Percentiles rank a stretch among this genome's conserved stretches.
These are phyloP conservation scores for Hybos culiciformis DNA, from an alignment of 2,888 invertebrate genomes.

Conservation along the genomic window DNA sequence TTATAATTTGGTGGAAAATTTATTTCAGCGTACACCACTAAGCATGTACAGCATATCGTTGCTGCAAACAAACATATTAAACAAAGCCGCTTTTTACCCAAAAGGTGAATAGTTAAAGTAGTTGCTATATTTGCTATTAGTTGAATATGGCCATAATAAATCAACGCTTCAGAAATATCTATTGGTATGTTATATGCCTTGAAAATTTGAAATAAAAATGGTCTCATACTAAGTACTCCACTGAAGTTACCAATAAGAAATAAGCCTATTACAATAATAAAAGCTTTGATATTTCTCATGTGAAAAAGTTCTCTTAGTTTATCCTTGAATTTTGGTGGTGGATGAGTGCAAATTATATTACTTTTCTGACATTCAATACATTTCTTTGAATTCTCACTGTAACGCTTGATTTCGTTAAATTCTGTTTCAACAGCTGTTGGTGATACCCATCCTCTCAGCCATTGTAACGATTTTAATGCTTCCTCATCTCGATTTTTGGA, in stretches of 20 bases:
- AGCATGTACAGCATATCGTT: constrained; percentile 32
- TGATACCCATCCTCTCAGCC: constrained; percentile 37
- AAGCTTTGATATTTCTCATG: constrained; percentile 40
- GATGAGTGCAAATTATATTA: constrained; percentile 20
- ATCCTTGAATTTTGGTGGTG: constrained; percentile 22
- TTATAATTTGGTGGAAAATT: constrained; percentile 32
- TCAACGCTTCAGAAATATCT: constrained; percentile 37
- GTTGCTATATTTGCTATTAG: constrained; percentile 35
- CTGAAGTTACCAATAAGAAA: constrained; percentile 42
- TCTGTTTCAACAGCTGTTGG: constrained; percentile 16
- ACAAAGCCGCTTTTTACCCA: constrained; percentile 40
- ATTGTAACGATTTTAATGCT: no score
- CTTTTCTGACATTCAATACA: constrained; percentile 13
- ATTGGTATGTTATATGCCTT: no score
- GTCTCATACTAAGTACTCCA: no score
- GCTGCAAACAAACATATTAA: constrained; percentile 36
- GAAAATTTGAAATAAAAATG: no score
- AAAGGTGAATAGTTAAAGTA: no score
- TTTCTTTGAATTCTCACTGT: constrained; percentile 13
- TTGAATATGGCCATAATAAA: constrained; percentile 38
- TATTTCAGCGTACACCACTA: constrained; percentile 36
- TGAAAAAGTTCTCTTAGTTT: constrained; percentile 32
- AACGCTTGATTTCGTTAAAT: constrained; percentile 16
- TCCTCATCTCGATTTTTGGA: no score
- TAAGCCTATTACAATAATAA: constrained; percentile 39